These are phyloP conservation scores for Okapia johnstoni DNA, from an alignment of 2,113 vertebrate genomes.

Conservation along the genomic window DNA sequence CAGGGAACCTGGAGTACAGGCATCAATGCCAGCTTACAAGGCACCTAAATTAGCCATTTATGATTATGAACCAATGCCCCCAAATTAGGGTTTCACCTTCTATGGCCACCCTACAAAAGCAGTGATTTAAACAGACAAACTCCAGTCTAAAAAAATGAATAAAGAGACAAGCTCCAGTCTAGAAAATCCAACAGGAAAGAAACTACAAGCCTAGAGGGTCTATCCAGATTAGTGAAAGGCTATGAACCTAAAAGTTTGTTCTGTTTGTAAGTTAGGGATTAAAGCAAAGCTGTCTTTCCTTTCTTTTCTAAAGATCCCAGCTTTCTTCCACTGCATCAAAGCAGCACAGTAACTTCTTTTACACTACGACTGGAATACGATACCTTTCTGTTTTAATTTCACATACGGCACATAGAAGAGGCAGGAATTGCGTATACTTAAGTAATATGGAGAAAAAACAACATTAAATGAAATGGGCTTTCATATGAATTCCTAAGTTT, in stretches of 20 bases:
- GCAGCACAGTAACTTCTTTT: neutral
- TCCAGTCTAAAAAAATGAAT: neutral
- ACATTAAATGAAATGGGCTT: neutral
- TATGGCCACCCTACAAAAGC: neutral
- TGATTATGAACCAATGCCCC: neutral
- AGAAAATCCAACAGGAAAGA: neutral
- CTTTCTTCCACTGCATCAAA: neutral
- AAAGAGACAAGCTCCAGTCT: neutral
- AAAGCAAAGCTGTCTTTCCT: neutral
- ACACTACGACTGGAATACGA: neutral
- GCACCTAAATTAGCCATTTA: neutral
- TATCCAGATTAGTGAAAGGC: neutral
- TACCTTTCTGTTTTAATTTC: conserved; percentile 1
- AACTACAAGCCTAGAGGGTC: neutral
- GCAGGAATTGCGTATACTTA: neutral
- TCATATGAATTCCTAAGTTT: neutral
- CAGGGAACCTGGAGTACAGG: neutral
- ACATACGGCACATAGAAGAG: neutral
- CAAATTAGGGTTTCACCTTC: neutral
- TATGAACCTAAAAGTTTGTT: neutral
- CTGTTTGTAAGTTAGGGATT: neutral
- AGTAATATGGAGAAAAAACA: neutral
- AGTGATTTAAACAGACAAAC: neutral
- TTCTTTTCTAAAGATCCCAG: neutral
- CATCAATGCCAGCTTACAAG: neutral